These are phyloP conservation scores for Cylindroiulus punctatus DNA, from an alignment of 2,888 invertebrate species.

Conservation along the genomic window DNA sequence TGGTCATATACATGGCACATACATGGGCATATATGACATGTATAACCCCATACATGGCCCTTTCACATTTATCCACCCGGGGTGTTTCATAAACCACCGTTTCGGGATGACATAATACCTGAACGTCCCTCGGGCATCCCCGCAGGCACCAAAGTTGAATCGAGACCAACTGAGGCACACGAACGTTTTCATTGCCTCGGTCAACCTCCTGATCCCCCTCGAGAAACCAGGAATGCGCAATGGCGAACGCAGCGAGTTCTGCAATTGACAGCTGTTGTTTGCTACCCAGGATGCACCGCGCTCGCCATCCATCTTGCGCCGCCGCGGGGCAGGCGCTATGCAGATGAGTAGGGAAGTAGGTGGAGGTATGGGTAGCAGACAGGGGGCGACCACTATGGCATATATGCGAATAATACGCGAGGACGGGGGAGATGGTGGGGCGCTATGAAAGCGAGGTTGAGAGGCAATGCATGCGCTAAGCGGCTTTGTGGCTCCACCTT, in stretches of 20 bases:
- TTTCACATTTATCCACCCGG: too few species aligned
- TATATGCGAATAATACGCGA: neutral
- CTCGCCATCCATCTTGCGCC: neutral
- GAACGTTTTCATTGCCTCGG: too few species aligned
- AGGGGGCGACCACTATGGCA: neutral
- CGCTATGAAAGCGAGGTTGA: slow-evolving; percentile 33
- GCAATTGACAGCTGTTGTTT: slow-evolving; percentile 46
- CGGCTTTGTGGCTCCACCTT: slow-evolving; percentile 50
- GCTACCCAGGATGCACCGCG: slow-evolving; percentile 8
- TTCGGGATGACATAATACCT: too few species aligned
- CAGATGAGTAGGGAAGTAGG: neutral
- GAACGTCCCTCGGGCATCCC: too few species aligned
- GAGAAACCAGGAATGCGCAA: neutral
- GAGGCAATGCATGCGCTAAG: slow-evolving; percentile 50
- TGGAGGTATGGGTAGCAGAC: slow-evolving; percentile 18
- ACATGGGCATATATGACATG: too few species aligned
- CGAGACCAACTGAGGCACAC: too few species aligned
- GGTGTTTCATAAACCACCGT: too few species aligned
- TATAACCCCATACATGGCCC: too few species aligned
- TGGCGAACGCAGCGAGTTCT: neutral
- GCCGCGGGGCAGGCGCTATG: neutral
- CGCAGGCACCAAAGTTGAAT: too few species aligned
- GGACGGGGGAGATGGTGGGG: neutral
- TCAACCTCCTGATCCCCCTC: neutral
- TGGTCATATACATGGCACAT: too few species aligned